Conservation (phyloP, 1,140 invertebrate genomes). For the Temnothorax nylanderi region DNA sequence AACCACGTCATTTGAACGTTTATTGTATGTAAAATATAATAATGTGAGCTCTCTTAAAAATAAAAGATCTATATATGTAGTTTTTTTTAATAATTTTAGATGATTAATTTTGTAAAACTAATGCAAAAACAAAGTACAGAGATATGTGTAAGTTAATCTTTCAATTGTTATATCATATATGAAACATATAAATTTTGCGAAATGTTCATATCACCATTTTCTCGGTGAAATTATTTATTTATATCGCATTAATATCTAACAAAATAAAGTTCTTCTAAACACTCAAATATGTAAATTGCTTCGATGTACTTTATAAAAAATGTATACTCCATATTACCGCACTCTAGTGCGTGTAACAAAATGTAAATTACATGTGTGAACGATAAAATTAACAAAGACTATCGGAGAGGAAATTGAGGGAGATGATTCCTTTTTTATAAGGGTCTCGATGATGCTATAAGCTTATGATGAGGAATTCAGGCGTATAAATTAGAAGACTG, state of each 20-base stretch:
- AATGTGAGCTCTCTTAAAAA: background rate
- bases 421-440: background rate
- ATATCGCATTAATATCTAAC: background rate
- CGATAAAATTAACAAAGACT: slow-evolving; percentile 9
- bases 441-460: background rate
- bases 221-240: slow-evolving; percentile 1
- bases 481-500: slow-evolving; percentile 47
- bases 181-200: background rate
- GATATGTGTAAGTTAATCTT: background rate
- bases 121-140: background rate
- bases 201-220: background rate
- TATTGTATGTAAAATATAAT: background rate
- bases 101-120: background rate
- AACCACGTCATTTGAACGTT: background rate
- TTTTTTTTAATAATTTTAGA: background rate
- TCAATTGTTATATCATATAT: background rate
- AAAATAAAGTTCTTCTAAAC: background rate
- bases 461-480: slow-evolving; percentile 9
- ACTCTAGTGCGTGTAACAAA: background rate
- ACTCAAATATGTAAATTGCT: background rate
- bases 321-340: background rate
- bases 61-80: background rate
- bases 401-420: background rate
- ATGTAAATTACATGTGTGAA: background rate
- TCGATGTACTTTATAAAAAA: background rate